Percentiles rank a stretch among this genome's conserved stretches.
Evolutionary conservation across 2,113 vertebrate genomes (phyloP).

Genomic region (Brienomyrus brachyistius): DNA sequence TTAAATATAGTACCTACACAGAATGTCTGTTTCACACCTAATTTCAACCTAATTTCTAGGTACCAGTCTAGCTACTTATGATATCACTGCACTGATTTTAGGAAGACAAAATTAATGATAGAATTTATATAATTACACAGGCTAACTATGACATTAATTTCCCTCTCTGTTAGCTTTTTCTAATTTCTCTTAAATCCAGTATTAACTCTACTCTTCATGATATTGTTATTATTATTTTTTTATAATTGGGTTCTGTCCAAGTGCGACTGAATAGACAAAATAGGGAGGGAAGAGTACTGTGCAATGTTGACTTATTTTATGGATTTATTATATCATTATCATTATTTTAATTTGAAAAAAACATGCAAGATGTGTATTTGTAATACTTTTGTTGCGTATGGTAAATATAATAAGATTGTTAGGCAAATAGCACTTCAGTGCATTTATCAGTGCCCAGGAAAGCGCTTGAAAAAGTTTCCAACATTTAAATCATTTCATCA

Average conservation of each 20-base stretch:
- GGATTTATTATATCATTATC: background rate
- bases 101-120: background rate
- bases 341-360: background rate
- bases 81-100: background rate
- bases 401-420: background rate
- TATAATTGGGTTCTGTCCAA: background rate
- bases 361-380: background rate
- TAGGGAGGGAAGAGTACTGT: background rate
- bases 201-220: background rate
- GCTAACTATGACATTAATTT: slow-evolving; percentile 61
- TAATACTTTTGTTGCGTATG: background rate
- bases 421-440: background rate
- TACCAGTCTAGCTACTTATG: background rate
- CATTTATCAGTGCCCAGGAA: background rate
- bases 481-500: background rate
- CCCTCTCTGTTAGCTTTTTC: slow-evolving; percentile 57
- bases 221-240: background rate
- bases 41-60: background rate
- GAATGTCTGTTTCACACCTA: background rate
- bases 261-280: background rate
- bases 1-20: background rate
- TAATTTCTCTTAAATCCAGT: slow-evolving; percentile 44
- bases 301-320: background rate
- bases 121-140: background rate
- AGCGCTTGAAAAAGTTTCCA: background rate